Conservation (phyloP, 2,888 invertebrate species). For the Agrochola macilenta region DNA sequence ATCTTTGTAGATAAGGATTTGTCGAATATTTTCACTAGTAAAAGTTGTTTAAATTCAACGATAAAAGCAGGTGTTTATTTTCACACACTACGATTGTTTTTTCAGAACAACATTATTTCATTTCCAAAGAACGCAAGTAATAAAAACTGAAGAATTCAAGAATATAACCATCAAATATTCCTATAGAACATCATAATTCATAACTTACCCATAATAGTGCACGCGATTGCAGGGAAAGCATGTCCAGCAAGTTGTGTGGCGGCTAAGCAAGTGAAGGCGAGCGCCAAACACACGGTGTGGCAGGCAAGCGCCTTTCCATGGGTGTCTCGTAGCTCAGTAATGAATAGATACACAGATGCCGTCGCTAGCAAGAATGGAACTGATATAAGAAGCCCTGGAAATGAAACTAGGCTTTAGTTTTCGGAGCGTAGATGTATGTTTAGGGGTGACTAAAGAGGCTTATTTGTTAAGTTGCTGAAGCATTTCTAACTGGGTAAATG, state of each 20-base stretch:
- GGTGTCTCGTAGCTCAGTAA: conserved; percentile 89
- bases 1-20: not conserved
- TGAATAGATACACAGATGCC: conserved; percentile 85
- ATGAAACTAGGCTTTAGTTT: conserved; percentile 4
- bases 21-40: not conserved
- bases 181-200: not conserved
- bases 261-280: conserved; percentile 90
- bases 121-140: not conserved
- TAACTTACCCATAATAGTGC: conserved; percentile 86
- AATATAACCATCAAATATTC: too few species aligned
- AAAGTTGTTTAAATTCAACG: not conserved
- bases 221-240: conserved; percentile 84
- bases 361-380: conserved; percentile 89
- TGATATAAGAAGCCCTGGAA: conserved; percentile 88
- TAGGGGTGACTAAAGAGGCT: not conserved
- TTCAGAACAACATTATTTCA: not conserved
- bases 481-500: not conserved
- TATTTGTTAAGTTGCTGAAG: not conserved
- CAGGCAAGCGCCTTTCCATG: conserved; percentile 90
- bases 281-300: conserved; percentile 89
- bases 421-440: not conserved
- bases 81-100: too few species aligned
- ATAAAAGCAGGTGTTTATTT: not conserved
- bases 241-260: conserved; percentile 89
- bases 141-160: too few species aligned